These are phyloP conservation scores for Potorous gilbertii DNA, from an alignment of 2,797 vertebrate genomes.

Conservation along the genomic window DNA sequence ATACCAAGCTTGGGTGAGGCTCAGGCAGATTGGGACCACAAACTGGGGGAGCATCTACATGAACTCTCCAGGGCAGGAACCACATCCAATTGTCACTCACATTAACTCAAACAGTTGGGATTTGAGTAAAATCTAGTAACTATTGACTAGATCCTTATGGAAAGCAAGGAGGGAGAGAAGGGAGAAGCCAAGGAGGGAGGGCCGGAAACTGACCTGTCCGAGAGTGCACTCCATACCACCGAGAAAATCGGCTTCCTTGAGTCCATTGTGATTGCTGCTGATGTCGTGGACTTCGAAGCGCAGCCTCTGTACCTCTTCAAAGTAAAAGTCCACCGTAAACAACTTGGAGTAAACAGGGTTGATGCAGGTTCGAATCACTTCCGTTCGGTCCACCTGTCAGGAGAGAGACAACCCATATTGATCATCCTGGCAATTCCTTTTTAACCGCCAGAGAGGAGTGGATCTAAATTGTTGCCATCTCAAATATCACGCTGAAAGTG, in stretches of 20 bases:
- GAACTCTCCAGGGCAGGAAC: background rate
- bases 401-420: constrained; percentile 42
- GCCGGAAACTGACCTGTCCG: constrained; percentile 89
- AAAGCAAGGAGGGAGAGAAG: background rate
- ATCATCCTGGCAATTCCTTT: background rate
- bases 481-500: background rate
- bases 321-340: constrained; percentile 98
- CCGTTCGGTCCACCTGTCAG: constrained; percentile 96
- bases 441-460: background rate
- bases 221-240: constrained; percentile 98
- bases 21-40: background rate
- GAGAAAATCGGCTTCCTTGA: constrained; percentile 97
- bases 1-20: background rate
- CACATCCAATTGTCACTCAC: background rate
- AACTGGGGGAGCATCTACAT: background rate
- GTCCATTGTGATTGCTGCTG: constrained; percentile 96
- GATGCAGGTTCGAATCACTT: constrained; percentile 97
- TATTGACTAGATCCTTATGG: background rate
- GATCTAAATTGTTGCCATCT: background rate
- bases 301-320: constrained; percentile 97
- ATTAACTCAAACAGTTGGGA: background rate
- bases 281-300: constrained; percentile 98
- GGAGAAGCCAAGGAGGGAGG: background rate
- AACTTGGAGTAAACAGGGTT: constrained; percentile 96
- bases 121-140: background rate